Conservation (phyloP, 2,888 invertebrate genomes). For the Phragmatobia fuliginosa region DNA sequence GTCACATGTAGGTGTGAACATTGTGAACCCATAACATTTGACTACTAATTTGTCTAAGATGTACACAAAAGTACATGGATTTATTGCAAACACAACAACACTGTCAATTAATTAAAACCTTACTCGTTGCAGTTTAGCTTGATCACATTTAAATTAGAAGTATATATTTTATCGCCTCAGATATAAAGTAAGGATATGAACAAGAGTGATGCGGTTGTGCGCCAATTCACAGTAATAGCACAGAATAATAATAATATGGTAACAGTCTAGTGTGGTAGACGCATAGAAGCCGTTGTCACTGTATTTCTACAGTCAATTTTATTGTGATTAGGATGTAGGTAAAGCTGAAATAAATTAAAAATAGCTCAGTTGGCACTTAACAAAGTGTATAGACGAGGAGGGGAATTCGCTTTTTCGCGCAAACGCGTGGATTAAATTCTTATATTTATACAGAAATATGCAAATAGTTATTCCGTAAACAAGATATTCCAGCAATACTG, state of each 20-base stretch:
- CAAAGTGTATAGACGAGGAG: conserved; percentile 9
- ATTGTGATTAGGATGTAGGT: too few relatives aligned
- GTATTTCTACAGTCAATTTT: not conserved
- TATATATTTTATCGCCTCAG: not conserved
- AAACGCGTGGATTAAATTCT: not conserved
- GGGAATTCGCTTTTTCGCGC: conserved; percentile 1
- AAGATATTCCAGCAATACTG: conserved; percentile 59
- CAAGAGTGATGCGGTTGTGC: too few relatives aligned
- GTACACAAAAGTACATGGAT: too few relatives aligned
- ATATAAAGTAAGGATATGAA: not conserved
- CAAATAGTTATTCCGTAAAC: conserved; percentile 46
- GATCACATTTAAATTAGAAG: not conserved
- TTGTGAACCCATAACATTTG: too few relatives aligned
- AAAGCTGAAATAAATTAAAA: conserved; percentile 20
- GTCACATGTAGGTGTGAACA: too few relatives aligned
- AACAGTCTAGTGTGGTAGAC: not conserved
- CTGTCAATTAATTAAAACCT: not conserved
- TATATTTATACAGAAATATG: conserved; percentile 46
- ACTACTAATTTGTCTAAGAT: too few relatives aligned
- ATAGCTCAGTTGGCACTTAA: conserved; percentile 22
- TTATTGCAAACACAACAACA: too few relatives aligned
- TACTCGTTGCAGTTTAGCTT: not conserved
- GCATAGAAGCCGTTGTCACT: not conserved
- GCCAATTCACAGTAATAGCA: too few relatives aligned
- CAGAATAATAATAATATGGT: too few relatives aligned